Percentiles rank a stretch among this genome's conserved stretches.
These are phyloP conservation scores for Rhamnusium bicolor DNA, from an alignment of 2,888 invertebrate species.

Conservation along the genomic window DNA sequence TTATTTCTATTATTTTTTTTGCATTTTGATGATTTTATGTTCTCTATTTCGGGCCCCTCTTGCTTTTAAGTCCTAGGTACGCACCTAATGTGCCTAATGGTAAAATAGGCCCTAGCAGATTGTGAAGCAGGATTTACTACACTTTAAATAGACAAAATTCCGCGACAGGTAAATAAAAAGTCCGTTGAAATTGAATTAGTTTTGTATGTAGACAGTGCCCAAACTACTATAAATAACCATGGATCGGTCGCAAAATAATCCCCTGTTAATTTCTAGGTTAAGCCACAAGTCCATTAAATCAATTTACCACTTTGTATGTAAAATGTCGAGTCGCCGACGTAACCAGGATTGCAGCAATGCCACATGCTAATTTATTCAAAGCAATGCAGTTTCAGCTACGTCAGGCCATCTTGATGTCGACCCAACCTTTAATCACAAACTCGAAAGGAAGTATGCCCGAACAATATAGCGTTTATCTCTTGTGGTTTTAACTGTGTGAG, in stretches of 20 bases:
- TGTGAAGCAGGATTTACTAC: too few species aligned
- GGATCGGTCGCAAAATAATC: not conserved
- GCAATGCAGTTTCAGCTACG: not conserved
- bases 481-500: not conserved
- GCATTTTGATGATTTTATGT: too few species aligned
- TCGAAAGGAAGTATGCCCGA: not conserved
- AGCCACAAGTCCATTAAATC: not conserved
- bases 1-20: too few species aligned
- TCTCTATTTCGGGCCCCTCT: too few species aligned
- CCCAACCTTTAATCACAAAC: not conserved
- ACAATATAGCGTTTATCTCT: not conserved
- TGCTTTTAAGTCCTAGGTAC: too few species aligned
- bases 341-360: not conserved
- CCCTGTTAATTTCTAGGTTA: not conserved
- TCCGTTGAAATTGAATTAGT: too few species aligned
- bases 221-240: not conserved
- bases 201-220: too few species aligned
- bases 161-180: too few species aligned
- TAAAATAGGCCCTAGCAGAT: too few species aligned
- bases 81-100: too few species aligned
- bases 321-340: not conserved
- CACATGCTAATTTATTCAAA: conserved; percentile 9
- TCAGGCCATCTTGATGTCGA: conserved; percentile 1
- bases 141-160: too few species aligned
- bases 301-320: not conserved